Evolutionary conservation across 2,113 vertebrate genomes (phyloP).

Genomic region (Pelecanus crispus): DNA sequence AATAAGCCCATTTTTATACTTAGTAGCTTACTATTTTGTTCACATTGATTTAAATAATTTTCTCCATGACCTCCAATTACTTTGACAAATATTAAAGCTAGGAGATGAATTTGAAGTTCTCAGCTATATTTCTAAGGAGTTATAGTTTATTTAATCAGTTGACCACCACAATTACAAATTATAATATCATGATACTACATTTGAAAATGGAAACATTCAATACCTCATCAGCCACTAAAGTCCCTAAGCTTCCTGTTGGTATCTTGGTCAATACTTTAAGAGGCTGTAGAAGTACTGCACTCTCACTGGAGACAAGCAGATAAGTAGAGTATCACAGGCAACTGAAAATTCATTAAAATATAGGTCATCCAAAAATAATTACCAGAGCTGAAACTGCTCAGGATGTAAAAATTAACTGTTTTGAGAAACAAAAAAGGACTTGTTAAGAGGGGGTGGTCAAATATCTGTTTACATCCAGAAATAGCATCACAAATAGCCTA

Average conservation of each 20-base stretch:
- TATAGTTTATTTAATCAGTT: background rate
- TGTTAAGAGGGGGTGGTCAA: background rate
- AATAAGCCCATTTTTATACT: background rate
- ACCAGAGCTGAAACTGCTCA: background rate
- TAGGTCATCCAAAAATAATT: background rate
- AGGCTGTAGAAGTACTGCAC: background rate
- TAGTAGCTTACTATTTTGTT: background rate
- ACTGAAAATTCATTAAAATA: background rate
- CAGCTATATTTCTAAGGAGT: background rate
- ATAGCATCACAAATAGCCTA: background rate
- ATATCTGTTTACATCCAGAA: background rate
- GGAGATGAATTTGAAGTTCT: background rate
- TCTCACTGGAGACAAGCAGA: background rate
- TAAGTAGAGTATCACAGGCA: background rate
- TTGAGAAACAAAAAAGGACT: background rate
- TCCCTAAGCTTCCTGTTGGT: background rate
- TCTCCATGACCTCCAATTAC: background rate
- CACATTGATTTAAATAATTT: background rate
- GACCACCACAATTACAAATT: background rate
- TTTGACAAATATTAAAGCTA: background rate
- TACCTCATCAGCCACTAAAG: background rate
- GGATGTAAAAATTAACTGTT: background rate
- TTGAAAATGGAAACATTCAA: background rate
- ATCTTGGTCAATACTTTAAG: background rate
- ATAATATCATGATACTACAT: background rate